Conservation (phyloP, 2,888 invertebrate genomes). For the Drosophila melanosoma region DNA sequence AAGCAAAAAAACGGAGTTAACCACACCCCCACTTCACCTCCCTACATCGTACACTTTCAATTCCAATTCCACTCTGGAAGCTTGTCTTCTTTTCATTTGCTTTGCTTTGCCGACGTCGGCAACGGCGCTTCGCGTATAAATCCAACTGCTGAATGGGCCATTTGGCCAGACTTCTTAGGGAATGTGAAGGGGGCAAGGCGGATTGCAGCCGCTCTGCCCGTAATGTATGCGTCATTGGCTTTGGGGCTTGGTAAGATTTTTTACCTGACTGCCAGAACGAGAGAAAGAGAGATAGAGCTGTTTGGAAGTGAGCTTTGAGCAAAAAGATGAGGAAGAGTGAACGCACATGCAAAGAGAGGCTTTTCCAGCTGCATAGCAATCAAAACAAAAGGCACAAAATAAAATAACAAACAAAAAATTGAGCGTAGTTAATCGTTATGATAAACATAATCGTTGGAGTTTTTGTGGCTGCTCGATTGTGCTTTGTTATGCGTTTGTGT, state of each 20-base stretch:
- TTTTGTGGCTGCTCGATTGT: conserved; percentile 34
- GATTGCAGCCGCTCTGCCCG: conserved; percentile 1
- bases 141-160: conserved; percentile 69
- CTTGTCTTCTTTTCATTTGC: conserved; percentile 38
- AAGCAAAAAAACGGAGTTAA: conserved; percentile 39
- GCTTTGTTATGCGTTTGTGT: conserved; percentile 8
- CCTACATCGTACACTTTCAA: not conserved
- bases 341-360: conserved; percentile 29
- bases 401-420: conserved; percentile 13
- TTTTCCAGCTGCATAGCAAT: conserved; percentile 63
- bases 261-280: conserved; percentile 28
- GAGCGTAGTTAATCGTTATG: conserved; percentile 61
- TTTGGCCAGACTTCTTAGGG: conserved; percentile 48
- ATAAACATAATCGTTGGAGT: conserved; percentile 64
- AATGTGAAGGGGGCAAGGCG: conserved; percentile 6
- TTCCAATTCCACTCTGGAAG: conserved; percentile 18
- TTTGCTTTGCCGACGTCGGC: conserved; percentile 68
- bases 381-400: conserved; percentile 67
- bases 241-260: conserved; percentile 55
- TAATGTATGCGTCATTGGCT: conserved; percentile 72
- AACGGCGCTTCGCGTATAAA: conserved; percentile 76
- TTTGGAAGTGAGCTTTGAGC: conserved; percentile 14
- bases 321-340: conserved; percentile 9
- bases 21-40: conserved; percentile 2
- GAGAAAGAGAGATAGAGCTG: conserved; percentile 19